phyloP scores from a whole-genome alignment of 2,797 vertebrate genomes.

The Helostoma temminkii region DNA sequence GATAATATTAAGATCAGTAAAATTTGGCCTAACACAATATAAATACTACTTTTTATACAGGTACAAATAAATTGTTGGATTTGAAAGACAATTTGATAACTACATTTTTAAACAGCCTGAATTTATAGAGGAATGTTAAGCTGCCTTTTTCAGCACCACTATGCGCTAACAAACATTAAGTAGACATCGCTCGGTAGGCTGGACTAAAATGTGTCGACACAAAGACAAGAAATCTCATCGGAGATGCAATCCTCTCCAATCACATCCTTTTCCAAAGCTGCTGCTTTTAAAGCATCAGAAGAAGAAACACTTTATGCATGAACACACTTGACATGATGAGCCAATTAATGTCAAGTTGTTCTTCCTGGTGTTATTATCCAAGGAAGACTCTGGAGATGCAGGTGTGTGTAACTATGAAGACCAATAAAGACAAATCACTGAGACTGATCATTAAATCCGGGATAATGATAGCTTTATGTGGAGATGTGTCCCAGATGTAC shows the following conservation, averaged over 20 bases:
- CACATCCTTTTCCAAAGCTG: conserved; percentile 48
- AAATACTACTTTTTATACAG: conserved; percentile 17
- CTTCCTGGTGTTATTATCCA: conserved; percentile 64
- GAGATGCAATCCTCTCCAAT: conserved; percentile 53
- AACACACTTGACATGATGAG: conserved; percentile 72
- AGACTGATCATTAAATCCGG: conserved; percentile 72
- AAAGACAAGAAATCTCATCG: conserved; percentile 46
- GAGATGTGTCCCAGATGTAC: conserved; percentile 70
- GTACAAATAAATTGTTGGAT: conserved; percentile 23
- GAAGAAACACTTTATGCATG: conserved; percentile 56
- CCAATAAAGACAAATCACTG: conserved; percentile 75
- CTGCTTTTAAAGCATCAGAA: conserved; percentile 44
- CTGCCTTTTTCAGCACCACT: conserved; percentile 14
- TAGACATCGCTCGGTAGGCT: conserved; percentile 14
- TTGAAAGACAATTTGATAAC: background rate
- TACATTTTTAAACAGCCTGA: background rate
- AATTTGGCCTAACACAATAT: conserved; percentile 44
- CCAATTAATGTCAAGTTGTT: conserved; percentile 77
- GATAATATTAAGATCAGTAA: conserved; percentile 56
- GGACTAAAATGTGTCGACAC: conserved; percentile 14
- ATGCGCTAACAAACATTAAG: conserved; percentile 30
- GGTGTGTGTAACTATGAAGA: conserved; percentile 67
- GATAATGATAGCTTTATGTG: conserved; percentile 73
- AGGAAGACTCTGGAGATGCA: conserved; percentile 69
- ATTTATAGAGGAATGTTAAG: background rate